phyloP scores from a whole-genome alignment of 2,113 vertebrate species.

The Myotis yumanensis region DNA sequence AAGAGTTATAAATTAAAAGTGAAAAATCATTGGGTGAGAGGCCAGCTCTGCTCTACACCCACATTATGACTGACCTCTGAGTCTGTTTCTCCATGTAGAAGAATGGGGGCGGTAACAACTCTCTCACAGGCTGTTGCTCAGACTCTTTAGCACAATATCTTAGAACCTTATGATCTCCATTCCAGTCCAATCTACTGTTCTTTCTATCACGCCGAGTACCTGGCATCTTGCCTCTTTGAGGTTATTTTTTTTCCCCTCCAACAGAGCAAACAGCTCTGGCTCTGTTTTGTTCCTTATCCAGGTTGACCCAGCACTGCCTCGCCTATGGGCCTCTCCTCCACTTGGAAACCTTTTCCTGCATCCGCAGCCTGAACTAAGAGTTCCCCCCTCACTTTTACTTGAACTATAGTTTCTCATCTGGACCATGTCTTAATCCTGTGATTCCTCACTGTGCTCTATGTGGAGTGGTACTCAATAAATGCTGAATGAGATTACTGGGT shows the following conservation, averaged over 20 bases:
- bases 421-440: not conserved
- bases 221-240: not conserved
- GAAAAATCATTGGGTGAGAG: not conserved
- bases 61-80: not conserved
- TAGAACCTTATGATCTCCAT: not conserved
- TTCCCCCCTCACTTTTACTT: not conserved
- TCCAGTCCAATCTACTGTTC: not conserved
- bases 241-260: not conserved
- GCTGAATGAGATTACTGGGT: not conserved
- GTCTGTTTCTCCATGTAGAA: not conserved
- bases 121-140: not conserved
- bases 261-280: not conserved
- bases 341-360: not conserved
- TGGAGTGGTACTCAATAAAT: accelerated
- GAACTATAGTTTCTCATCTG: not conserved
- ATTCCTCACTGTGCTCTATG: not conserved
- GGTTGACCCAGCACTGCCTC: accelerated
- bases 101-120: not conserved
- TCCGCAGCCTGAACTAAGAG: not conserved
- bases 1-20: not conserved
- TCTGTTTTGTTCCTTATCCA: not conserved
- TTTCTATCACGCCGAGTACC: not conserved
- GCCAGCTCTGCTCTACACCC: not conserved
- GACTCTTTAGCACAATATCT: not conserved
- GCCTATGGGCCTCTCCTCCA: not conserved